Evolutionary conservation across 1,140 invertebrate genomes (phyloP).

Genomic region (Tetranychus urticae): DNA sequence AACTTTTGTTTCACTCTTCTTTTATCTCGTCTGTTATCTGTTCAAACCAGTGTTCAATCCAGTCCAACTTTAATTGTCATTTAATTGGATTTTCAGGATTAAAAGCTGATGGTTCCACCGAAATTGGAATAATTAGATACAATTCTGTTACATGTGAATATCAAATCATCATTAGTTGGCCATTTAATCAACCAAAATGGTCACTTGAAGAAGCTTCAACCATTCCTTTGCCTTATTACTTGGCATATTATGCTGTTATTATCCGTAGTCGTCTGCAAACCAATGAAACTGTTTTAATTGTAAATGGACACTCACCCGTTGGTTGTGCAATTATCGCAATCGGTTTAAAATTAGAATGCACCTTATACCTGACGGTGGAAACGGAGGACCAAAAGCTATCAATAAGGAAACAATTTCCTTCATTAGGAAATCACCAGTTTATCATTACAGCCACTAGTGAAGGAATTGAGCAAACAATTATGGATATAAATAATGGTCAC

Average conservation of each 20-base stretch:
- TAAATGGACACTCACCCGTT: conserved; percentile 69
- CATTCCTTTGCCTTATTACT: conserved; percentile 72
- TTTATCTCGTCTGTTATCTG: too few relatives aligned
- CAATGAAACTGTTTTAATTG: conserved; percentile 66
- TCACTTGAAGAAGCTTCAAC: conserved; percentile 69
- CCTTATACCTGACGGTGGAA: conserved; percentile 53
- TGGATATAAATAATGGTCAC: conserved; percentile 25
- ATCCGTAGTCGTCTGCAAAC: conserved; percentile 53
- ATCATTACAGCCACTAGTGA: conserved; percentile 26
- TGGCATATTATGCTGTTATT: conserved; percentile 33
- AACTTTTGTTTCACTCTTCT: too few relatives aligned
- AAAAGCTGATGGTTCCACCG: too few relatives aligned
- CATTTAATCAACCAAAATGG: conserved; percentile 28
- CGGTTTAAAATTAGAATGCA: conserved; percentile 57
- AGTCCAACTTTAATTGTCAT: too few relatives aligned
- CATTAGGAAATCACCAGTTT: conserved; percentile 25
- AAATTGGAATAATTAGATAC: too few relatives aligned
- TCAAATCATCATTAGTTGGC: too few relatives aligned
- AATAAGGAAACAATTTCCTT: conserved; percentile 24
- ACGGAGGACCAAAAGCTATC: conserved; percentile 24
- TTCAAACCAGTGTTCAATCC: too few relatives aligned
- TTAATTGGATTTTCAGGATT: too few relatives aligned
- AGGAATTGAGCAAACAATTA: conserved; percentile 25
- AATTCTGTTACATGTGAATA: too few relatives aligned
- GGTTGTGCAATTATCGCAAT: conserved; percentile 83